Conservation (phyloP, 2,113 vertebrate species). For the Esox niger region DNA sequence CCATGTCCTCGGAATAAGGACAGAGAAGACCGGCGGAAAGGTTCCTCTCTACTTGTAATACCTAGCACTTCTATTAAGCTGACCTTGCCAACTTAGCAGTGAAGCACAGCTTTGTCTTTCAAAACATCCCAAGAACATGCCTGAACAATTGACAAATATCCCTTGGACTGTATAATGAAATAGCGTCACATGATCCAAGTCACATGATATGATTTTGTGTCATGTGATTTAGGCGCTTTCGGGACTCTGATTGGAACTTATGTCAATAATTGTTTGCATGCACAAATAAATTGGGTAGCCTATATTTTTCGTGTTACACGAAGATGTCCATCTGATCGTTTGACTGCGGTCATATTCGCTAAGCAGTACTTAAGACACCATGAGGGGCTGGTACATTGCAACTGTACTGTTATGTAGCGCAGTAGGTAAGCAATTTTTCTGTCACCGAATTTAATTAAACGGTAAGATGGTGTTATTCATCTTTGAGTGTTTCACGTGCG, state of each 20-base stretch:
- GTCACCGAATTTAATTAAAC: neutral
- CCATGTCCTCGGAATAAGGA: too few species aligned
- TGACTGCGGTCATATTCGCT: neutral
- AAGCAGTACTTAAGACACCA: neutral
- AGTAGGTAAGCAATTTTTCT: neutral
- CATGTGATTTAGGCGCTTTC: slow-evolving; percentile 41
- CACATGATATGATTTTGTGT: slow-evolving; percentile 28
- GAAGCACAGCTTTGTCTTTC: neutral
- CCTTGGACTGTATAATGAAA: too few species aligned
- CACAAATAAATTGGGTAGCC: neutral
- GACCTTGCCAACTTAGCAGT: slow-evolving; percentile 17
- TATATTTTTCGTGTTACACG: neutral
- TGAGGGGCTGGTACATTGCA: neutral
- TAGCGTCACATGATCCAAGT: slow-evolving; percentile 44
- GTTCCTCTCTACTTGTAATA: too few species aligned
- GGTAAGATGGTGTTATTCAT: neutral
- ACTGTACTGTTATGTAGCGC: neutral
- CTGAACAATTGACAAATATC: too few species aligned
- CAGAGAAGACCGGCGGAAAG: too few species aligned
- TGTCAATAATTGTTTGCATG: neutral
- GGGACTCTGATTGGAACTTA: neutral
- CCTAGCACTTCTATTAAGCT: too few species aligned
- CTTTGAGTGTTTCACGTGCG: neutral
- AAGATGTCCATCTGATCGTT: neutral
- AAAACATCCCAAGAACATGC: neutral